Conservation (phyloP, 2,113 vertebrate species). For the Apus apus region DNA sequence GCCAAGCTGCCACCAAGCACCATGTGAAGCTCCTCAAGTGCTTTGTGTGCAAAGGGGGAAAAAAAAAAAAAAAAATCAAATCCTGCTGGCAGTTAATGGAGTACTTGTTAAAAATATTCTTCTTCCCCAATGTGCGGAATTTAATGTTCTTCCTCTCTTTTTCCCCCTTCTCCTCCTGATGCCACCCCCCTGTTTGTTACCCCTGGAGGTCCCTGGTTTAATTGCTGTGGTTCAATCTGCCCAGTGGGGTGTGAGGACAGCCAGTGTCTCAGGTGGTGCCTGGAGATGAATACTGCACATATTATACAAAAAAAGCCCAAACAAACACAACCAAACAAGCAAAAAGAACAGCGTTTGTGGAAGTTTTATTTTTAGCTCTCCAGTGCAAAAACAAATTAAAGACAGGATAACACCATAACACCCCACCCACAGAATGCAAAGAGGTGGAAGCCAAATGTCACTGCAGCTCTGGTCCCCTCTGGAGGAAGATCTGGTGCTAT, state of each 20-base stretch:
- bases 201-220: neutral
- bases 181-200: neutral
- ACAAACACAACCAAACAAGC: too few relatives aligned
- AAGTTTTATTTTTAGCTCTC: conserved; percentile 12
- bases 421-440: neutral
- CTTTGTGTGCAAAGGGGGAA: neutral
- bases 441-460: conserved; percentile 44
- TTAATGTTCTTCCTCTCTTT: too few relatives aligned
- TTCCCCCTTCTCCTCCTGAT: too few relatives aligned
- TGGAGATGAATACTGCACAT: too few relatives aligned
- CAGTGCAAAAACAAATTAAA: neutral
- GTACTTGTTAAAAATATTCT: neutral
- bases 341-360: neutral
- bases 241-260: neutral
- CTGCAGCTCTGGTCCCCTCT: neutral
- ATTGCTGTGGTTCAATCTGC: neutral
- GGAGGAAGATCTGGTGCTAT: neutral
- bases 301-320: too few relatives aligned
- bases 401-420: neutral
- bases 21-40: neutral
- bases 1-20: neutral
- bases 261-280: too few relatives aligned
- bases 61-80: neutral
- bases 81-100: neutral
- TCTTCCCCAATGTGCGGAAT: neutral